Conservation (phyloP, 1,140 invertebrate genomes). For the Pantala flavescens region DNA sequence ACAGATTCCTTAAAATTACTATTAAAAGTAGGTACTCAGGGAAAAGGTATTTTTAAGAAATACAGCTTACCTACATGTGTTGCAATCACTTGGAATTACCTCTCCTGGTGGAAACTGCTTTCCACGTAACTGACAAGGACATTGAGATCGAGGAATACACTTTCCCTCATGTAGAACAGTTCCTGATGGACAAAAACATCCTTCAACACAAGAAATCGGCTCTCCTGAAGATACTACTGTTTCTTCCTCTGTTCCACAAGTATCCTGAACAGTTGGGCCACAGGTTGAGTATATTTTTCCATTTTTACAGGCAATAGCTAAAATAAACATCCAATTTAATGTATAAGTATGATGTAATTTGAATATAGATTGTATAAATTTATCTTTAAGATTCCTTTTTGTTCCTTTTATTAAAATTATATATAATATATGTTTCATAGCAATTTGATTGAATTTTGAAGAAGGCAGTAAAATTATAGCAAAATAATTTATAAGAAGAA, state of each 20-base stretch:
- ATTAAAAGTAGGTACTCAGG: no score
- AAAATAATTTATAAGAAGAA: neutral
- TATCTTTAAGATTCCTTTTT: no score
- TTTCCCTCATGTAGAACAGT: slow-evolving; percentile 55
- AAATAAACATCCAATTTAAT: slow-evolving; percentile 23
- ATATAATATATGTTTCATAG: no score
- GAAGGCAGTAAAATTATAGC: neutral
- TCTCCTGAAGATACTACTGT: slow-evolving; percentile 29
- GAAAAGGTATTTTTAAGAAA: no score
- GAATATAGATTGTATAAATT: no score
- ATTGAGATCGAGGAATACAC: slow-evolving; percentile 60
- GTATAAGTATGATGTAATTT: no score
- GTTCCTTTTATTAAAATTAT: no score
- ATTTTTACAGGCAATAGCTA: slow-evolving; percentile 56
- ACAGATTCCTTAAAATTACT: no score
- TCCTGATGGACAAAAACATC: slow-evolving; percentile 73
- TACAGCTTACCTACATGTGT: slow-evolving; percentile 49
- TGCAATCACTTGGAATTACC: slow-evolving; percentile 67
- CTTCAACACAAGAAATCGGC: slow-evolving; percentile 57
- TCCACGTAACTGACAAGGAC: slow-evolving; percentile 70
- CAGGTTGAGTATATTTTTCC: slow-evolving; percentile 60
- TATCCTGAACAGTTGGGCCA: slow-evolving; percentile 45
- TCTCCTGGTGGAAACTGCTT: slow-evolving; percentile 60
- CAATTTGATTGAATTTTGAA: no score
- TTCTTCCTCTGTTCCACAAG: slow-evolving; percentile 41